Base-by-base conservation (phyloP, 2,888 invertebrate genomes). In the Dynastes hyllus region DNA sequence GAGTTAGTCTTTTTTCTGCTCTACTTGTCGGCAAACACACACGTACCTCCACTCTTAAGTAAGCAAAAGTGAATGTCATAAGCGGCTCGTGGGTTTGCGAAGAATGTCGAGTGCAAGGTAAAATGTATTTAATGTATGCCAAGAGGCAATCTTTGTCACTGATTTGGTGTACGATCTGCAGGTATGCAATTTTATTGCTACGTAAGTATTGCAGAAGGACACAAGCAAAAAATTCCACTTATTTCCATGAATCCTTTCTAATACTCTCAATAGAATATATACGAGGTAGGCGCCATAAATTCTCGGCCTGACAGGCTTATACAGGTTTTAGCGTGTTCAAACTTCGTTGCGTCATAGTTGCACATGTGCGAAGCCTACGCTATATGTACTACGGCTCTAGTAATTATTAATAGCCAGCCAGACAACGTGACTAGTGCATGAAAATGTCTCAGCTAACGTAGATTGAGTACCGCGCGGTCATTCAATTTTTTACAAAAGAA, bases 211-310 rank as follows among this genome's bases (percentile, higher is more conserved):
- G 76, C 66, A 79, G 81, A 81, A 81, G 81, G 81, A 81, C 81
- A 75, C 66, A 78, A 50, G 63, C 69, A 79, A 80, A 81, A 22
- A 81, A 80, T 81, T 80, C 78, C 80, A 80, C 76, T 69, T 53
- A 78, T 80, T 78, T 78, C 79, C 70, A 76, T 70, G 75, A 67
- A 78, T 80, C 80, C 80, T 80, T 80, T 80, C 80, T 80, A 80
- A 80, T 80, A 73, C 75, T 78, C 80, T 80, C 78, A 77, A 63
- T 80, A 40, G 80, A 78, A 69, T 69, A 40, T 51, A 50, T 9
- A 29, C 4, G 22, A 37, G 4, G 32, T 37, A 37, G 5, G 32
- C 32, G 22, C 22, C 22, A 22, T 22, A 22, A 22, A 22, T 22
- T 22, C 22, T 22, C 22, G 22, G 22, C 22, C 22, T 22, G 22